Conservation (phyloP, 2,888 invertebrate species). For the Meiosimyza platycephala region DNA sequence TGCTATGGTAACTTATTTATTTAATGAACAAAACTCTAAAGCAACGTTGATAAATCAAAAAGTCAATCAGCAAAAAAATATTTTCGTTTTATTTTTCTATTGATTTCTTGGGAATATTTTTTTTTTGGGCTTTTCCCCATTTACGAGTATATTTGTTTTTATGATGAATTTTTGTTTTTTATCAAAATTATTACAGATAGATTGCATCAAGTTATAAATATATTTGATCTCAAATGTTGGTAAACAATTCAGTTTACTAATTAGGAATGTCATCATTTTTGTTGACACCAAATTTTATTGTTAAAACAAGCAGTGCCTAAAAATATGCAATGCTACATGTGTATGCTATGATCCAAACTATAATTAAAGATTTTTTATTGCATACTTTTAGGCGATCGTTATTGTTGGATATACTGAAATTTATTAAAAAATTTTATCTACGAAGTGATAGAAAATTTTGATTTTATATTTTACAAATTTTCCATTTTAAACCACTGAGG, state of each 20-base stretch:
- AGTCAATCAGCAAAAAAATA: constrained; percentile 24
- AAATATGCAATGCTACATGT: too few relatives aligned
- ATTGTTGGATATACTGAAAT: too few relatives aligned
- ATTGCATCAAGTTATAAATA: background rate
- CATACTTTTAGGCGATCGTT: too few relatives aligned
- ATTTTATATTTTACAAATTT: too few relatives aligned
- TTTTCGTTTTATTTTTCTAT: constrained; percentile 6
- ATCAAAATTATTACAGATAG: background rate
- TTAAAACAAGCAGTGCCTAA: too few relatives aligned
- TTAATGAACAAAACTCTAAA: constrained; percentile 21
- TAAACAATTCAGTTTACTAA: background rate
- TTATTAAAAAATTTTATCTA: too few relatives aligned
- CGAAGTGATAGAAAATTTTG: too few relatives aligned
- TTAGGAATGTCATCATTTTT: background rate
- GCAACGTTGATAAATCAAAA: constrained; percentile 14
- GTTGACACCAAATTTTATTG: background rate
- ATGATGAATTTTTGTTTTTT: background rate
- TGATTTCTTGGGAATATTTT: background rate
- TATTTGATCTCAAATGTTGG: too few relatives aligned
- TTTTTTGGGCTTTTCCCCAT: background rate
- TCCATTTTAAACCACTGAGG: too few relatives aligned
- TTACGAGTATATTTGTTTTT: background rate
- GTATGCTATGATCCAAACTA: too few relatives aligned
- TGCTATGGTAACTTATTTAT: constrained; percentile 28
- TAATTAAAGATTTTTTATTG: too few relatives aligned